Evolutionary conservation across 30 jellyfish, hydroid and myxozoan species (phyloP), one percentile per base, ranked within the genome.

Genomic region (Catostylus mosaicus): DNA sequence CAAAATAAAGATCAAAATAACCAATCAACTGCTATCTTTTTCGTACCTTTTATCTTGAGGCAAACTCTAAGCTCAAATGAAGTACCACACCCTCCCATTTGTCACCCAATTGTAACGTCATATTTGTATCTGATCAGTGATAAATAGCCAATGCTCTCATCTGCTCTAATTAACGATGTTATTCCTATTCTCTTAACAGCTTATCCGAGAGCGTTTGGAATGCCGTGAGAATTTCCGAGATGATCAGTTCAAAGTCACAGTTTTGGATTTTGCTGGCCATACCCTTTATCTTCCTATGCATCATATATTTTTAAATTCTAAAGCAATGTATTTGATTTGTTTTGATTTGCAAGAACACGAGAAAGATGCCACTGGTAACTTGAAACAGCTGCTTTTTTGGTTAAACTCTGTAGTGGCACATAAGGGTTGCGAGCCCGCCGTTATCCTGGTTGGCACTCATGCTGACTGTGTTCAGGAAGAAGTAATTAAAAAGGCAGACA

Each of bases 201-300:
- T 23, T 24, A 47, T 24, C 34, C 46, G 20, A 18, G 43, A 19
- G 30, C 59, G 2, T 48, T 24, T 43, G 22, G 30, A 14, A 14
- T 75, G 43, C 30, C 19, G 54, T 34, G 76, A 38, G 33, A 77
- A 60, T 77, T 37, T 32, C 60, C 79, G 54, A 60, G 70, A 59
- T n/a, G 52, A 73, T 20, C 78, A 61, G 45, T 77, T 77, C 72
- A 77, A 57, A n/a, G 18, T 61, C 73, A 65, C 63, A 32, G 67
- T 80, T 66, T 67, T 72, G 90, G 84, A 80, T 34, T 80, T 80
- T 34, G 78, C 83, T 1, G 90, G 90, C 31, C 78, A 80, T 24
- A 57, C 56, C 0, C 38, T 48, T 0, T 80, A 69, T 71, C 90
- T 45, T 24, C 30, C 76, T 0, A 80, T 80, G 83, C 82, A 64